Evolutionary conservation across 2,113 vertebrate species (phyloP).

Genomic region (Origma solitaria): DNA sequence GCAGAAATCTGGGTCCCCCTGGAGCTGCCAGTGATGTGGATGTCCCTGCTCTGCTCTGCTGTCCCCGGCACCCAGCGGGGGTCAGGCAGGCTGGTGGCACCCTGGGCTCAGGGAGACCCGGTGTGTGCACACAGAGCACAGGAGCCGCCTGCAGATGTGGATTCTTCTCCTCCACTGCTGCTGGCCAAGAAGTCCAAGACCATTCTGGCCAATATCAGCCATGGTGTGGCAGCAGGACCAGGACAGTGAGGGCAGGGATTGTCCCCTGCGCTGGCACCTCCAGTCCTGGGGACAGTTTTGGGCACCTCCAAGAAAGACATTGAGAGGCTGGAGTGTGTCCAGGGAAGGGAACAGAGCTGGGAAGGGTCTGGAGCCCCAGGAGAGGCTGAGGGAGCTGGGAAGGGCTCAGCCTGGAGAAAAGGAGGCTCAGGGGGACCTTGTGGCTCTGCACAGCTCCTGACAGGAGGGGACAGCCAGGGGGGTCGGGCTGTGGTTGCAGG

Average conservation of each 20-base stretch:
- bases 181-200: not conserved
- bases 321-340: not conserved
- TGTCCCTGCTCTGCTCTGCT: not conserved
- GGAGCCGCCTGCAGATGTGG: not conserved
- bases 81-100: not conserved
- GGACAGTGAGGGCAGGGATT: not conserved
- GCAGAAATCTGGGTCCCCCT: not conserved
- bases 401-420: not conserved
- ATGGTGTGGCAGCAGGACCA: not conserved
- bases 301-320: not conserved
- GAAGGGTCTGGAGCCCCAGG: not conserved
- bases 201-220: not conserved
- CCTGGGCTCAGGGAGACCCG: not conserved
- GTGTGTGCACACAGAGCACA: not conserved
- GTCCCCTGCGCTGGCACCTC: not conserved
- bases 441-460: not conserved
- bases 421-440: not conserved
- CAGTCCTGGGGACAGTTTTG: fast-evolving
- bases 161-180: not conserved
- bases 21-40: not conserved
- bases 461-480: not conserved
- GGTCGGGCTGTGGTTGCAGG: not conserved
- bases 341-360: fast-evolving
- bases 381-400: not conserved
- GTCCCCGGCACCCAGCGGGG: too few relatives aligned